phyloP scores from a whole-genome alignment of 2,888 invertebrate genomes.

The Synanthedon myopaeformis region DNA sequence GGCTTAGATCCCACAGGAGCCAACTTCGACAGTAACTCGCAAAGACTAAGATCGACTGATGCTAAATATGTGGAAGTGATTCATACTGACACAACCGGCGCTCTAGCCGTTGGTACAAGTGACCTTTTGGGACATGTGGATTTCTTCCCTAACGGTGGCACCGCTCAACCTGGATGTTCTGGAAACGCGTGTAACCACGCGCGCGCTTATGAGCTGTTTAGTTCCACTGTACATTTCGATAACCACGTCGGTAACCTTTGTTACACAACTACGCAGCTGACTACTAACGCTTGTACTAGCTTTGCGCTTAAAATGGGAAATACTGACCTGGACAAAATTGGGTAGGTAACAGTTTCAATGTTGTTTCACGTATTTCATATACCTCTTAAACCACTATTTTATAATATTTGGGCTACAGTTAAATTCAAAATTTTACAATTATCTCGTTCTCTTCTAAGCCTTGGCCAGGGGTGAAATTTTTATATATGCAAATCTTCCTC shows the following conservation, averaged over 20 bases:
- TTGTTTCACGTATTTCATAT: no score
- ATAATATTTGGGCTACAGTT: no score
- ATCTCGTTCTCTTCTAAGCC: no score
- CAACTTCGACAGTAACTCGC: conserved; percentile 23
- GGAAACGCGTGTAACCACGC: conserved; percentile 30
- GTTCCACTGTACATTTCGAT: conserved; percentile 17
- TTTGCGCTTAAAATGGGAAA: not conserved
- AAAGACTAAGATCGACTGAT: conserved; percentile 22
- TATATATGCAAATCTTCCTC: no score
- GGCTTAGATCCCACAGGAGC: conserved; percentile 29
- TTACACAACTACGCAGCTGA: not conserved
- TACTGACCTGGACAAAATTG: not conserved
- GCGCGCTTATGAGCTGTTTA: conserved; percentile 32
- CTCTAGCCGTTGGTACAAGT: conserved; percentile 47
- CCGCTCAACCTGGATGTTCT: conserved; percentile 66
- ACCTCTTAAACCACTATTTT: no score
- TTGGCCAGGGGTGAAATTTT: no score
- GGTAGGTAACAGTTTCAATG: not conserved
- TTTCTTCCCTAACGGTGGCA: conserved; percentile 89
- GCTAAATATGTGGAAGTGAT: conserved; percentile 47
- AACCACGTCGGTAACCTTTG: not conserved
- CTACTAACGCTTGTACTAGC: not conserved
- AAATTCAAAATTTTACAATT: no score
- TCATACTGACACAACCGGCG: conserved; percentile 31
- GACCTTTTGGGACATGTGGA: conserved; percentile 85